Percentiles rank a stretch among this genome's conserved stretches.
Conservation (phyloP, 1,140 invertebrate genomes). For the Apis dorsata region DNA sequence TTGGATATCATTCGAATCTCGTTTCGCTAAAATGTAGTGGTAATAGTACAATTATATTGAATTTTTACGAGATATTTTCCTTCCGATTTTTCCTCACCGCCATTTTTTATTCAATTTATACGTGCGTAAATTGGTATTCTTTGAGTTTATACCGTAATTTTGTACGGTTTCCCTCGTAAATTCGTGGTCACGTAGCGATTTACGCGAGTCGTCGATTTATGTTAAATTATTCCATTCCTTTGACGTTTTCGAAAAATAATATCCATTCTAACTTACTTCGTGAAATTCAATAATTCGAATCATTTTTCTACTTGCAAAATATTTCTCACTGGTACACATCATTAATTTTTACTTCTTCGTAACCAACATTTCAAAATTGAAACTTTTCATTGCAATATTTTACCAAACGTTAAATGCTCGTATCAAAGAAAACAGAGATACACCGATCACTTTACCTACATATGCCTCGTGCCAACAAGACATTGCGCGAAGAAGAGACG, state of each 20-base stretch:
- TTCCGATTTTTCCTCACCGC: not conserved
- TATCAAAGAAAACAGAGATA: too few species aligned
- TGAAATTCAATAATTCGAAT: conserved; percentile 1
- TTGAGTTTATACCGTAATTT: conserved; percentile 17
- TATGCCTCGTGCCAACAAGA: too few species aligned
- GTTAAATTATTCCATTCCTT: not conserved
- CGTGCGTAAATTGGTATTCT: conserved; percentile 15
- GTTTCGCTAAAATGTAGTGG: not conserved
- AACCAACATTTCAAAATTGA: not conserved
- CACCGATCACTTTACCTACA: too few species aligned
- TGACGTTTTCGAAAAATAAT: not conserved
- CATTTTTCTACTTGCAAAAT: not conserved
- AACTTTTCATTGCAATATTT: too few species aligned
- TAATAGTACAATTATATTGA: too few species aligned
- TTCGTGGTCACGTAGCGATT: not conserved
- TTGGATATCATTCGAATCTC: not conserved
- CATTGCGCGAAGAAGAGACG: not conserved
- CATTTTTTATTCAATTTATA: conserved; percentile 7
- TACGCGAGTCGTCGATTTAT: not conserved
- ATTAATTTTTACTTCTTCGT: not conserved
- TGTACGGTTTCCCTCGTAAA: conserved; percentile 16
- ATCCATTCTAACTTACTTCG: not conserved
- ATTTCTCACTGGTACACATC: not conserved
- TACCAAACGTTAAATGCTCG: too few species aligned
- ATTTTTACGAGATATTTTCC: not conserved